Evolutionary conservation across 2,888 invertebrate genomes (phyloP), one percentile per base, ranked within the genome.

Genomic region (Stenolophus ochropezus): DNA sequence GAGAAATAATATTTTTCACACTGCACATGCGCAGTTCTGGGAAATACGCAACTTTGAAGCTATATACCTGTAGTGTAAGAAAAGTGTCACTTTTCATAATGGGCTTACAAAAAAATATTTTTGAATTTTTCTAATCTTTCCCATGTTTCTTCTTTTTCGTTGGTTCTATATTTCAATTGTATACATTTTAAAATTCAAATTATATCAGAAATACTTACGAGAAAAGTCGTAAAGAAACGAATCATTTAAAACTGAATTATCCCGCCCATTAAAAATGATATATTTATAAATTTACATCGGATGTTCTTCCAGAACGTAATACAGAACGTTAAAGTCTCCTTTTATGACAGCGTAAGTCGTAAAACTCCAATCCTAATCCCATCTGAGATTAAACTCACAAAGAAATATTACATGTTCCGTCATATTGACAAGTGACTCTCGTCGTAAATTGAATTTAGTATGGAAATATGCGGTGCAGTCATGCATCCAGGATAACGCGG

Each of bases 361-460:
- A 56, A 56, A 21, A 56, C 16, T 56, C 8, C 16, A 56, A 56
- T 56, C 56, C 21, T 56, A 56, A 21, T 56, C 56, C 21, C 20
- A 20, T 56, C 21, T 21, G 21, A 56, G 11, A 21, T 56, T 23
- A 21, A 21, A 56, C 1, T 56, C 56, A 20, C 61, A 61, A 61
- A 23, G 61, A 61, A 61, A 61, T 61, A 61, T 61, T 61, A 21
- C 61, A 61, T 14, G 61, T 61, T 61, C 61, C 61, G 61, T 61
- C 61, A 61, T 61, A 61, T 61, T 61, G 61, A 61, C 61, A 61
- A 61, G 25, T 25, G 61, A 61, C 25, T 27, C 61, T 25, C 25
- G 25, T 25, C 25, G 23, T n/a, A 61, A 61, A 61, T 61, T 61
- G 61, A 61, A 61, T 61, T 61, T 61, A 11, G 23, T 61, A 61